phyloP scores from a whole-genome alignment of 2,797 vertebrate genomes.

The Anguilla megastoma region DNA sequence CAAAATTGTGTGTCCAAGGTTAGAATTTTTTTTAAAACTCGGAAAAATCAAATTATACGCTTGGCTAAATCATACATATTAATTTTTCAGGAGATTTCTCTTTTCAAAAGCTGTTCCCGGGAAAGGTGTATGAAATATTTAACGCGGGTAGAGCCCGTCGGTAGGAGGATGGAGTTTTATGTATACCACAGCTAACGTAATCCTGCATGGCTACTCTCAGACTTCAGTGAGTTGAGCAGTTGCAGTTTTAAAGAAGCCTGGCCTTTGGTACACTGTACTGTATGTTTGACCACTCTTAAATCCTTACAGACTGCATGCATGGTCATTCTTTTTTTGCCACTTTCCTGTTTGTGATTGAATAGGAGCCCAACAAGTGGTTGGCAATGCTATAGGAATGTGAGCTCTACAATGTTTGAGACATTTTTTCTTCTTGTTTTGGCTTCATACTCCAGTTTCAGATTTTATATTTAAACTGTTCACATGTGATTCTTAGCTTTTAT shows the following conservation, averaged over 20 bases:
- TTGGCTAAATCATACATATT: background rate
- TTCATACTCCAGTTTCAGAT: too few species aligned
- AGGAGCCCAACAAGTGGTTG: too few species aligned
- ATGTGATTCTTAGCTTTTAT: too few species aligned
- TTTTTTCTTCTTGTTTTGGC: too few species aligned
- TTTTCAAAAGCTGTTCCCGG: background rate
- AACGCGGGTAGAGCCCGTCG: background rate
- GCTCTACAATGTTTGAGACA: too few species aligned
- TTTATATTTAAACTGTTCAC: too few species aligned
- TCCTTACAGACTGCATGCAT: too few species aligned
- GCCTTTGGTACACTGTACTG: too few species aligned
- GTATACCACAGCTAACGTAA: background rate
- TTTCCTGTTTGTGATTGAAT: too few species aligned
- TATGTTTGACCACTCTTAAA: too few species aligned
- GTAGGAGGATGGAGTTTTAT: background rate
- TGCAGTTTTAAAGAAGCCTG: background rate
- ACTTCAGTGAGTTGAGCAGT: background rate
- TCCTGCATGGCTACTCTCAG: background rate
- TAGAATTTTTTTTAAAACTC: background rate
- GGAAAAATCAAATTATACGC: background rate
- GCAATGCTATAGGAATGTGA: too few species aligned
- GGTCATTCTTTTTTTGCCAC: too few species aligned
- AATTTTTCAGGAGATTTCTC: background rate
- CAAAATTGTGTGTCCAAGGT: background rate
- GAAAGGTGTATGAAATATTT: background rate